Conservation (phyloP, 2,888 invertebrate species). For the Elgonia sp. region DNA sequence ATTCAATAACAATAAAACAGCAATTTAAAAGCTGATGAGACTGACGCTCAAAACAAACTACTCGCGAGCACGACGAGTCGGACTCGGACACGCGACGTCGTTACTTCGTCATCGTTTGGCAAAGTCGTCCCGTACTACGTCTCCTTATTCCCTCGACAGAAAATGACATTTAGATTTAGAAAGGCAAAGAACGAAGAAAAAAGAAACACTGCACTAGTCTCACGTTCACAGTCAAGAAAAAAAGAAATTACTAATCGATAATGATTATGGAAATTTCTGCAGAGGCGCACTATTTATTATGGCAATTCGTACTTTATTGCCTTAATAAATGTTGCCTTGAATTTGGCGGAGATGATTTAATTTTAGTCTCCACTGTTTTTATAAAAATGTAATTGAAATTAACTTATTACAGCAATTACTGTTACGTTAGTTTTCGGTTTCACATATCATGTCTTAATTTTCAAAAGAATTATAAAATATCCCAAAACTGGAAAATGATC, state of each 20-base stretch:
- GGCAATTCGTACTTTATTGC: slow-evolving; percentile 43
- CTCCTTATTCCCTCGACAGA: slow-evolving; percentile 60
- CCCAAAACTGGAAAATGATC: too few species aligned
- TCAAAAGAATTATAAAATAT: too few species aligned
- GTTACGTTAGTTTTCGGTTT: neutral
- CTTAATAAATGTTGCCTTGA: slow-evolving; percentile 35
- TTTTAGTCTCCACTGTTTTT: slow-evolving; percentile 5
- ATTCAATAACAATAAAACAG: slow-evolving; percentile 71
- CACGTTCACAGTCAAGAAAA: slow-evolving; percentile 40
- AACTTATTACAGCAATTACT: slow-evolving; percentile 1
- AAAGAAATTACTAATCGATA: slow-evolving; percentile 55
- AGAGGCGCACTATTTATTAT: slow-evolving; percentile 49
- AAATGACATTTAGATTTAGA: slow-evolving; percentile 75
- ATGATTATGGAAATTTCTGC: slow-evolving; percentile 54
- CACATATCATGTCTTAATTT: too few species aligned
- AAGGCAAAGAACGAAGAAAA: slow-evolving; percentile 44
- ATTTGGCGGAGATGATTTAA: slow-evolving; percentile 28
- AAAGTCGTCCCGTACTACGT: slow-evolving; percentile 54
- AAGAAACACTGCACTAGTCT: slow-evolving; percentile 37
- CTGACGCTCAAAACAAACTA: slow-evolving; percentile 71
- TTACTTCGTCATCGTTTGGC: slow-evolving; percentile 71
- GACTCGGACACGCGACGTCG: slow-evolving; percentile 71
- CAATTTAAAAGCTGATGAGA: slow-evolving; percentile 69
- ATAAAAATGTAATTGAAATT: slow-evolving; percentile 16
- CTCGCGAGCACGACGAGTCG: slow-evolving; percentile 65